Base-by-base conservation (phyloP, 2,888 invertebrate species). In the Strigamia maritima region DNA sequence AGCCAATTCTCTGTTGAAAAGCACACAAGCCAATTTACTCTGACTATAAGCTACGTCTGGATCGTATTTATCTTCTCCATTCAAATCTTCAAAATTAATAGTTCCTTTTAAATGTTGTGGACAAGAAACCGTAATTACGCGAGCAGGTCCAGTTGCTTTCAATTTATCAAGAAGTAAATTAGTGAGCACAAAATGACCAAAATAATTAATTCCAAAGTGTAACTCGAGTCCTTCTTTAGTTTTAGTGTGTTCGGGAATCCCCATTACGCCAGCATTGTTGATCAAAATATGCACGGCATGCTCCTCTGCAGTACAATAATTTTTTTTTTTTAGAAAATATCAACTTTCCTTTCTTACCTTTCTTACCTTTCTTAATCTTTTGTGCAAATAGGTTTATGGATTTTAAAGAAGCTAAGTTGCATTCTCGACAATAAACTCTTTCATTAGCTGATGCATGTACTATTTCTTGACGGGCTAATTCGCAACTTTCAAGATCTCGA, bases 261-360 rank as follows among this genome's bases (percentile, higher is more conserved):
- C 88, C 93, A 93, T 93, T 28, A 94, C 91, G 0, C 91, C 94
- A 12, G 93, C 94, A 87, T 94, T 94, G 86, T 94, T 94, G 80
- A 94, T 90, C 75, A 94, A 86, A 78, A 94, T 87, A 85, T 94
- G 89, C n/a, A 94, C 84, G 16, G 88, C 84, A 0, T 89, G 87
- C 84, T 92, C 89, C 83, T 92, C 92, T 81, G 26, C 44, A 40
- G 26, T 31, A 70, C 22, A 70, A 28, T 70, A 28, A 1, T 16
- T 10, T 28, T 26, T 22, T 24, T 8, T 22, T 26, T 16, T 26
- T 12, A 12, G 8, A 28, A 16, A 24, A 24, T 60, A 10, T 60
- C 60, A 19, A 19, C 12, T 24, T 60, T 14, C 16, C 4, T 49
- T 49, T 49, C 2, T 6, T n/a, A 10, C n/a, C 3, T 2, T 6